Evolutionary conservation across 2,113 vertebrate species (phyloP).

Genomic region (Alces alces): DNA sequence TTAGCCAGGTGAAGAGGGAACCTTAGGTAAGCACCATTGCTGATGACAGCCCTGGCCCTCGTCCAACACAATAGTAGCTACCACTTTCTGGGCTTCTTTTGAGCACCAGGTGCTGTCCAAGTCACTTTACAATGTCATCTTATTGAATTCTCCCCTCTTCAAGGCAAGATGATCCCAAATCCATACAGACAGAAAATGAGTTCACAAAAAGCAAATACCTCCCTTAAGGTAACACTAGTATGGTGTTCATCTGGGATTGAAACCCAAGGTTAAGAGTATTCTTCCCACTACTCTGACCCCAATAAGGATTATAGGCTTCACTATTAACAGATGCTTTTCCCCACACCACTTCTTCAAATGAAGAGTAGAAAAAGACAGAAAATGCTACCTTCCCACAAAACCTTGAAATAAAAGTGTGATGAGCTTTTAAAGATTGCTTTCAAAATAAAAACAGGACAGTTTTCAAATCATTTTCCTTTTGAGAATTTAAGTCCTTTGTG

Average conservation of each 20-base stretch:
- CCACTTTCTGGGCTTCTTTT: not conserved
- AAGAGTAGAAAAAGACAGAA: conserved; percentile 24
- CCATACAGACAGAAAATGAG: not conserved
- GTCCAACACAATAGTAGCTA: not conserved
- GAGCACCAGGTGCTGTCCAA: not conserved
- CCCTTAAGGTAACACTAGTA: not conserved
- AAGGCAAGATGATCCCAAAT: not conserved
- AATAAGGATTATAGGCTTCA: not conserved
- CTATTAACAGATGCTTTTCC: not conserved
- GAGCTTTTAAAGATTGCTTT: not conserved
- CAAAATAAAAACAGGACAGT: not conserved
- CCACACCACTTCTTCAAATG: not conserved
- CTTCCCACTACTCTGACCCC: not conserved
- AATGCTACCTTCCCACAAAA: not conserved
- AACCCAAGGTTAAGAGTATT: not conserved
- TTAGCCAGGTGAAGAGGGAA: not conserved
- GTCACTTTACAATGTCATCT: not conserved
- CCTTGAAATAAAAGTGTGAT: not conserved
- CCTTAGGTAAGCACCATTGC: not conserved
- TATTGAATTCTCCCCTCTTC: not conserved
- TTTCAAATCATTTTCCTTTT: conserved; percentile 17
- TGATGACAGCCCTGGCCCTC: not conserved
- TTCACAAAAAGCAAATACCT: not conserved
- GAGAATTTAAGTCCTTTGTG: not conserved
- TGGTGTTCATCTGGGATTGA: not conserved